These are phyloP conservation scores for Eurypyga helias DNA, from an alignment of 2,113 vertebrate genomes.

Conservation along the genomic window DNA sequence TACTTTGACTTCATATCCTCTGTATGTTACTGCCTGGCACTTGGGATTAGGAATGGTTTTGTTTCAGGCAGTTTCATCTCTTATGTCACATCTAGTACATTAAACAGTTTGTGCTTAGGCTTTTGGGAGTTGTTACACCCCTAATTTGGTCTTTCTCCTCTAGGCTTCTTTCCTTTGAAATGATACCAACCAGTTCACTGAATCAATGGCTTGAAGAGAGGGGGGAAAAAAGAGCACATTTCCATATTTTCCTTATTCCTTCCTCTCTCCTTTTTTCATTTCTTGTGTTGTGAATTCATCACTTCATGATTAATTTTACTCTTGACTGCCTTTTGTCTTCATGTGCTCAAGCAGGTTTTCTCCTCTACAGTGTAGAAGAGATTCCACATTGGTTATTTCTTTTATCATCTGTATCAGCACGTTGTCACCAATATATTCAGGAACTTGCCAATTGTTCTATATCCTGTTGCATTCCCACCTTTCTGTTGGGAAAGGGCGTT, in stretches of 20 bases:
- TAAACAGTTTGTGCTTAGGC: background rate
- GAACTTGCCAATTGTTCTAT: rapidly evolving
- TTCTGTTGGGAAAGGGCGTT: background rate
- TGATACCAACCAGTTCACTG: background rate
- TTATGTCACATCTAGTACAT: background rate
- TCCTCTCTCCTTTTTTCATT: background rate
- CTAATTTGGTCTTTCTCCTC: background rate
- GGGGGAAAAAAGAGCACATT: background rate
- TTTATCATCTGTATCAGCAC: background rate
- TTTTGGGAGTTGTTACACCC: background rate
- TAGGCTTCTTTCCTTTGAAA: background rate
- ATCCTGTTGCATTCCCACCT: background rate
- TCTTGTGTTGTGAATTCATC: background rate
- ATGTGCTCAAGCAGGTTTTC: background rate
- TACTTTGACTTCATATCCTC: background rate
- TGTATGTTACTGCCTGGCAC: background rate
- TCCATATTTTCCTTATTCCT: background rate
- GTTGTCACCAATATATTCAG: background rate
- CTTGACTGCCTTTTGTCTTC: background rate
- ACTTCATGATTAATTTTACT: background rate
- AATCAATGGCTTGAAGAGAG: background rate
- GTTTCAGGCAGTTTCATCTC: background rate
- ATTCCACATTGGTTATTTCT: background rate
- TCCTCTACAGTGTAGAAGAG: background rate
- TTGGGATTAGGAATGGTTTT: background rate